These are phyloP conservation scores for Gryllus bimaculatus DNA, from an alignment of 1,140 invertebrate genomes.

Conservation along the genomic window DNA sequence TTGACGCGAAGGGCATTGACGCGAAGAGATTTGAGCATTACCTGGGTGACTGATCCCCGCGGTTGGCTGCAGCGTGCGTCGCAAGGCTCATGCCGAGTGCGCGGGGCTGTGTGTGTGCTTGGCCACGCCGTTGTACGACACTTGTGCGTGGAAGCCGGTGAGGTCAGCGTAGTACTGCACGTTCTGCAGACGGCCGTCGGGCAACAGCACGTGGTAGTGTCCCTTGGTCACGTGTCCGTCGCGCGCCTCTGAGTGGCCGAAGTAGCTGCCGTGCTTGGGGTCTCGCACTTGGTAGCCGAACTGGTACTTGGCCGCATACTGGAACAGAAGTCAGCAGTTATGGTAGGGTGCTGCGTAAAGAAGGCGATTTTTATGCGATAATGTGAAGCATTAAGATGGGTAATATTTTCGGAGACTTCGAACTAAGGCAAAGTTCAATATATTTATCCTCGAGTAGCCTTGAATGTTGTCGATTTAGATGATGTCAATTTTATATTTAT, in stretches of 20 bases:
- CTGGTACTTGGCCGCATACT: conserved; percentile 60
- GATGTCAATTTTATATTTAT: too few species aligned
- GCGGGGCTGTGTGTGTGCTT: background rate
- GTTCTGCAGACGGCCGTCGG: conserved; percentile 64
- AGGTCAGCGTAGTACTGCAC: conserved; percentile 68
- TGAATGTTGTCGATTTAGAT: too few species aligned
- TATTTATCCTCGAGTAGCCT: too few species aligned
- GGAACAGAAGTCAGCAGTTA: conserved; percentile 38
- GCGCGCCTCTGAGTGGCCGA: conserved; percentile 57
- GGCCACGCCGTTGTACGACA: conserved; percentile 43
- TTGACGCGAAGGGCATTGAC: too few species aligned
- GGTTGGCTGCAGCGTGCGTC: background rate
- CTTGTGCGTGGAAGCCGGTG: conserved; percentile 62
- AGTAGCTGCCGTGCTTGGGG: conserved; percentile 55
- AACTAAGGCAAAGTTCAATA: too few species aligned
- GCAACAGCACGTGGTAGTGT: conserved; percentile 64
- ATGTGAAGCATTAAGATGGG: too few species aligned
- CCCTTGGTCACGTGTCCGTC: conserved; percentile 55
- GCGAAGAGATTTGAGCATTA: too few species aligned
- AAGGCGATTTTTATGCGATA: too few species aligned
- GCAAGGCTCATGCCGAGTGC: background rate
- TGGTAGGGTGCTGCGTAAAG: background rate
- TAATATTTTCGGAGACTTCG: too few species aligned
- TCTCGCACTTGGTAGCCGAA: conserved; percentile 66
- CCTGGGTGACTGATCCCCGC: too few species aligned